Evolutionary conservation across 1,140 invertebrate species (phyloP), one percentile per base, ranked within the genome.

Genomic region (Drosophila biarmipes): DNA sequence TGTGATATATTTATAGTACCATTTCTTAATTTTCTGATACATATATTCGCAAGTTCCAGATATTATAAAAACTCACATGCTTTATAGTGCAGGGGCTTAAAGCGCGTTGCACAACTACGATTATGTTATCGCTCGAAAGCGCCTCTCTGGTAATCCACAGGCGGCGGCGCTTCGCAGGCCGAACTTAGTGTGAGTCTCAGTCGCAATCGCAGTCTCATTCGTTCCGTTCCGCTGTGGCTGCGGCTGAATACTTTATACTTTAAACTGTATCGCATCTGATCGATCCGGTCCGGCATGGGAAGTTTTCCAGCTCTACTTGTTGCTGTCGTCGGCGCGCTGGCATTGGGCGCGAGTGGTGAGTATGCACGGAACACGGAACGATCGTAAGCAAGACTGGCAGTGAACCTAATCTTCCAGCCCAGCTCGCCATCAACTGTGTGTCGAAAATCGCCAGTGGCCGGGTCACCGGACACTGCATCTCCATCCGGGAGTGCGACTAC

Each of bases 301-400:
- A 71, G 54, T 78, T 29, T 80, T 57, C 63, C 64, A 56, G 51
- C 24, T 34, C 27, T 55, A 48, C 49, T 43, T 69, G 67, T 54
- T 61, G 75, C 51, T 73, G 62, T 61, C 55, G 62, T 61, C 55
- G 64, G 51, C 45, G 71, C 56, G 52, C 49, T 84, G 79, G 58
- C 79, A 76, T 71, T 89, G 73, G 58, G 62, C 38, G 63, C 45
- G 49, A 40, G 63, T 59, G 82, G 84, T 87, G 61, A 66, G 62
- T 72, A 46, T 45, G 53, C 43, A 48, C 34, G 52, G 42, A 54
- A 43, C 40, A 53, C 11, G 45, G 31, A 42, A 31, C 8, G 8
- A 52, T 35, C 46, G 54, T 63, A 82, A 81, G 72, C 64, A 59
- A 40, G 71, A 75, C 62, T 53, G 38, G 42, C 48, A 40, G 17